Percentiles rank a stretch among this genome's conserved stretches.
These are phyloP conservation scores for Agonopterix subpropinquella DNA, from an alignment of 2,888 invertebrate species.

Conservation along the genomic window DNA sequence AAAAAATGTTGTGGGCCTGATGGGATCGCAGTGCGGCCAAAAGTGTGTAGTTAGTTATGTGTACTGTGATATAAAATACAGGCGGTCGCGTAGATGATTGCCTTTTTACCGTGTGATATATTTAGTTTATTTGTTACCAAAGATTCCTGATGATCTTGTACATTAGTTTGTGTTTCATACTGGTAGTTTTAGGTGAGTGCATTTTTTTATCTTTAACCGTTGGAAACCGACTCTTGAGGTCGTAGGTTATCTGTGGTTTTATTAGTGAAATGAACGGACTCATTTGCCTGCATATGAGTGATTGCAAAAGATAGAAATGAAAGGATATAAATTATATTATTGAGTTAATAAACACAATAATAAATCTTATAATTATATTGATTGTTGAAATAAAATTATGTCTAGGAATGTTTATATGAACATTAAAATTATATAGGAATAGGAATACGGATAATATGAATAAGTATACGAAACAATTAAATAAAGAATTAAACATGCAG, in stretches of 20 bases:
- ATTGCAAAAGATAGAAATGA: conserved; percentile 16
- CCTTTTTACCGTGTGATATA: conserved; percentile 64
- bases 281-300: conserved; percentile 36
- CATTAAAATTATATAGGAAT: no score
- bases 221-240: conserved; percentile 14
- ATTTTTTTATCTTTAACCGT: conserved; percentile 18
- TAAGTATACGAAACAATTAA: no score
- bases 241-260: conserved; percentile 41
- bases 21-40: conserved; percentile 70
- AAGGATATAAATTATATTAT: not conserved
- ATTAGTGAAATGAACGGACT: conserved; percentile 26
- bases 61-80: conserved; percentile 70
- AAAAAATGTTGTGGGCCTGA: conserved; percentile 69
- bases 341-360: not conserved
- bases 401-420: no score
- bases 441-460: no score
- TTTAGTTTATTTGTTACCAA: conserved; percentile 69
- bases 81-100: conserved; percentile 71
- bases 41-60: conserved; percentile 70
- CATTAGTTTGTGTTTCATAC: conserved; percentile 75
- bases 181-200: conserved; percentile 74
- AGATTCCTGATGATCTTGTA: conserved; percentile 76
- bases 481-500: no score
- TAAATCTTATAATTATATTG: not conserved
- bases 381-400: no score